Evolutionary conservation across 2,113 vertebrate genomes (phyloP), one percentile per base, ranked within the genome.

Genomic region (Thamnophis sirtalis): DNA sequence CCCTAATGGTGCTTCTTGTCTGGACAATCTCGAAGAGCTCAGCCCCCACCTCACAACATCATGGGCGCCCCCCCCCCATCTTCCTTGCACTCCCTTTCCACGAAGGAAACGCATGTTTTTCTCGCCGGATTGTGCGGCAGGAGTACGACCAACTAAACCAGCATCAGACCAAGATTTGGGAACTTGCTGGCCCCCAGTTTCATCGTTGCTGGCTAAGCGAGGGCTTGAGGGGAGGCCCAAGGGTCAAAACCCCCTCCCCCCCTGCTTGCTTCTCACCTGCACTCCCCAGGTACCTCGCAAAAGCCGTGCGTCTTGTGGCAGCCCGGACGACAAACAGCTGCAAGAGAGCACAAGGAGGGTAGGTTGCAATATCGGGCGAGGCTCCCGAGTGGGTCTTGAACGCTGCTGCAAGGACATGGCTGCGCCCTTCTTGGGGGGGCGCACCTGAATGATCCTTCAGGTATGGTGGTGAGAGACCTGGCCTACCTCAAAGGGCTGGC

Each of bases 261-360:
- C 85, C 28, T 3, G 17, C 85, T 24, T 4, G 4, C 28, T 0
- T 95, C 98, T 97, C 91, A 98, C 98, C 92, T 97, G 97, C 98
- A 98, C 92, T 98, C 97, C 89, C 96, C 97, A 2, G 98, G 98
- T 63, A 86, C 91, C 21, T 93, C 95, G 49, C 98, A 98, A 85
- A 86, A 97, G 87, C 98, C 98, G 2, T 97, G 98, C 38, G 63
- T 60, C 92, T 96, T 94, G 93, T 97, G 98, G 93, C 98, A 98
- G 0, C 97, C 97, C 86, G 96, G 97, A 92, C 51, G 96, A 90
- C 97, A 98, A 68, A 98, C 94, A 0, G 98, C 97, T 98, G 95
- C 60, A 88, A 96, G 90, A 90, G 87, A 95, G 5, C 51, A 0
- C 96, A 43, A 49, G 43, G 5, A 5, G 33, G 33, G n/a, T n/a